Percentiles rank a stretch among this genome's conserved stretches.
Evolutionary conservation across 2,888 invertebrate species (phyloP).

Genomic region (Teleiodes luculella): DNA sequence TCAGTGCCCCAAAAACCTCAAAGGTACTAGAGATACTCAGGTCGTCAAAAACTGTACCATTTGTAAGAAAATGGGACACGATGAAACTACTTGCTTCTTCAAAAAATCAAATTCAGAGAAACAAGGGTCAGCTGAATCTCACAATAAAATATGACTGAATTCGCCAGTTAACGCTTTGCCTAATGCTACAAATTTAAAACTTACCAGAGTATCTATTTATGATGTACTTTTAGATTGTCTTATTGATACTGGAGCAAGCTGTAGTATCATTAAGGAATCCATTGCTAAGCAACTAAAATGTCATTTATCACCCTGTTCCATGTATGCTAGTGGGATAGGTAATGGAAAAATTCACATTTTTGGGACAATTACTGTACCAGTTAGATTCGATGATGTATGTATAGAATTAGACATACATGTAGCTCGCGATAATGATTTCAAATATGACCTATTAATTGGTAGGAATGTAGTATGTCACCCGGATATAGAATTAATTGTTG

Average conservation of each 20-base stretch:
- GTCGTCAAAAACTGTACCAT: slow-evolving; percentile 16
- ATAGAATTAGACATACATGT: slow-evolving; percentile 26
- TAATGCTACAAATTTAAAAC: slow-evolving; percentile 13
- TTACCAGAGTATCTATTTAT: slow-evolving; percentile 19
- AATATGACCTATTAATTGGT: slow-evolving; percentile 17
- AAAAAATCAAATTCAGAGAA: too few relatives aligned
- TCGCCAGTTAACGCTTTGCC: not conserved
- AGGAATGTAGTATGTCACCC: slow-evolving; percentile 16
- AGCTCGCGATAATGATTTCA: slow-evolving; percentile 17
- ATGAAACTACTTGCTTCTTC: slow-evolving; percentile 15
- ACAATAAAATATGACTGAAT: too few relatives aligned
- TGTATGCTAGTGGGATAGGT: slow-evolving; percentile 20
- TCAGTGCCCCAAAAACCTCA: not conserved
- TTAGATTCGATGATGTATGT: slow-evolving; percentile 23
- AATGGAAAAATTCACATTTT: slow-evolving; percentile 14
- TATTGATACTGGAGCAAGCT: slow-evolving; percentile 26
- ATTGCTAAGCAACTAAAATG: slow-evolving; percentile 16
- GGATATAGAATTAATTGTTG: slow-evolving; percentile 21
- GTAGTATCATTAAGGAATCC: slow-evolving; percentile 25
- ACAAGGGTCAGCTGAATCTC: not conserved
- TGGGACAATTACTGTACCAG: slow-evolving; percentile 17
- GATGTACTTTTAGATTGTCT: slow-evolving; percentile 13
- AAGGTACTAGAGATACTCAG: not conserved
- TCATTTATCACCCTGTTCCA: slow-evolving; percentile 10
- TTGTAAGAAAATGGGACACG: slow-evolving; percentile 25